phyloP scores from a whole-genome alignment of 1,140 invertebrate species.

The Neodiprion lecontei region DNA sequence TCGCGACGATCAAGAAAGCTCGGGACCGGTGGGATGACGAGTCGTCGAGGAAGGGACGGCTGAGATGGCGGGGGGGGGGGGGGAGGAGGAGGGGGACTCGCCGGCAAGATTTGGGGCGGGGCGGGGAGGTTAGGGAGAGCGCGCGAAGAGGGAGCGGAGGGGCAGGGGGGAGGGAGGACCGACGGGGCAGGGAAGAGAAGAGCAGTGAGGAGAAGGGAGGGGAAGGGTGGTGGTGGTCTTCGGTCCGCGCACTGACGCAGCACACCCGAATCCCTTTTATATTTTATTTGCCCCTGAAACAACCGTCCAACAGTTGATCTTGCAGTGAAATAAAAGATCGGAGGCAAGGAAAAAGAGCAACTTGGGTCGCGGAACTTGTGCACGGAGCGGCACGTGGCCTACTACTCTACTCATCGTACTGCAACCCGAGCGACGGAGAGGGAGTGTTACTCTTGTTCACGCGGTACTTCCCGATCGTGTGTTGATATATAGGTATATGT shows the following conservation, averaged over 20 bases:
- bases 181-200: slow-evolving; percentile 18
- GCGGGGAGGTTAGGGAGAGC: slow-evolving; percentile 20
- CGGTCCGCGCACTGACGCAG: slow-evolving; percentile 32
- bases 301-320: slow-evolving; percentile 12
- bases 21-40: background rate
- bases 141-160: background rate
- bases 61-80: slow-evolving; percentile 9
- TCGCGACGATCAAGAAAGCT: slow-evolving; percentile 37
- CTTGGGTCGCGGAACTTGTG: slow-evolving; percentile 40
- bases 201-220: slow-evolving; percentile 16
- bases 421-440: slow-evolving; percentile 35
- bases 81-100: slow-evolving; percentile 1
- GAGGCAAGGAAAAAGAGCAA: slow-evolving; percentile 24
- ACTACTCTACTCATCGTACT: slow-evolving; percentile 51
- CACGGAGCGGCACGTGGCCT: slow-evolving; percentile 48
- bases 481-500: too few species aligned
- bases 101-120: background rate
- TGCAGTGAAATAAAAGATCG: slow-evolving; percentile 11
- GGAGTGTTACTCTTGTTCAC: slow-evolving; percentile 50
- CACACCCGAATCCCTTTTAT: slow-evolving; percentile 38
- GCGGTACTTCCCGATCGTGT: slow-evolving; percentile 42
- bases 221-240: slow-evolving; percentile 6
- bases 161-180: slow-evolving; percentile 11
- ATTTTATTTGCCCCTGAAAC: slow-evolving; percentile 29
- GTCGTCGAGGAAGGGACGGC: slow-evolving; percentile 18